Percentiles rank a stretch among this genome's conserved stretches.
These are phyloP conservation scores for Tarsius wallacei DNA, from an alignment of 2,797 vertebrate species.

Conservation along the genomic window DNA sequence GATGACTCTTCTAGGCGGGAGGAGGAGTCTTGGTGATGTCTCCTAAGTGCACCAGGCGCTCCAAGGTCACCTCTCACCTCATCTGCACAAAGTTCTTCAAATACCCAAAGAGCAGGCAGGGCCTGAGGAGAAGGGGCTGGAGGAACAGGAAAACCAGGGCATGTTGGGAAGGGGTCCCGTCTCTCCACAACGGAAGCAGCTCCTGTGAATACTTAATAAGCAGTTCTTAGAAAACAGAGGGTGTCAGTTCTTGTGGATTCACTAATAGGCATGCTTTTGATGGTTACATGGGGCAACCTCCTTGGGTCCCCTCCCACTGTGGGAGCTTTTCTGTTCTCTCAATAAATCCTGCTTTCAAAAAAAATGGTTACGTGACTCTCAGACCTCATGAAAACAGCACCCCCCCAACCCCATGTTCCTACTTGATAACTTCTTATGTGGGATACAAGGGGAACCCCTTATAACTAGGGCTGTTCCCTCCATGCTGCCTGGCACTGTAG, in stretches of 20 bases:
- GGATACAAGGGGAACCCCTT: not conserved
- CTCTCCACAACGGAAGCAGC: too few species aligned
- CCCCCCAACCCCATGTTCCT: not conserved
- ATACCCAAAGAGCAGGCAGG: fast-evolving
- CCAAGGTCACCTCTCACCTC: not conserved
- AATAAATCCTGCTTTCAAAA: too few species aligned
- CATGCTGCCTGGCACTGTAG: fast-evolving
- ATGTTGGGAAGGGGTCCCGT: fast-evolving
- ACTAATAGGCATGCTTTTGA: fast-evolving
- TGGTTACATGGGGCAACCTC: fast-evolving
- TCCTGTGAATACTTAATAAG: fast-evolving
- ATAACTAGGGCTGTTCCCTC: not conserved
- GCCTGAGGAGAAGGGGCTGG: not conserved
- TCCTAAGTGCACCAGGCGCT: not conserved
- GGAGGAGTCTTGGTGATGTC: fast-evolving
- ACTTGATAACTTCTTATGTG: fast-evolving
- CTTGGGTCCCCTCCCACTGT: too few species aligned
- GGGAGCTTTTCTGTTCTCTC: too few species aligned
- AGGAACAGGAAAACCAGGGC: not conserved
- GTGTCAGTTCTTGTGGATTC: fast-evolving
- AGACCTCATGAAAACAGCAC: not conserved
- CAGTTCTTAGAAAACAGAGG: fast-evolving
- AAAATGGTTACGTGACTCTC: fast-evolving
- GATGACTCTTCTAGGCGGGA: too few species aligned
- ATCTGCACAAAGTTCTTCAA: too few species aligned